phyloP scores from a whole-genome alignment of 2,797 vertebrate genomes.

The Natrix natrix region DNA sequence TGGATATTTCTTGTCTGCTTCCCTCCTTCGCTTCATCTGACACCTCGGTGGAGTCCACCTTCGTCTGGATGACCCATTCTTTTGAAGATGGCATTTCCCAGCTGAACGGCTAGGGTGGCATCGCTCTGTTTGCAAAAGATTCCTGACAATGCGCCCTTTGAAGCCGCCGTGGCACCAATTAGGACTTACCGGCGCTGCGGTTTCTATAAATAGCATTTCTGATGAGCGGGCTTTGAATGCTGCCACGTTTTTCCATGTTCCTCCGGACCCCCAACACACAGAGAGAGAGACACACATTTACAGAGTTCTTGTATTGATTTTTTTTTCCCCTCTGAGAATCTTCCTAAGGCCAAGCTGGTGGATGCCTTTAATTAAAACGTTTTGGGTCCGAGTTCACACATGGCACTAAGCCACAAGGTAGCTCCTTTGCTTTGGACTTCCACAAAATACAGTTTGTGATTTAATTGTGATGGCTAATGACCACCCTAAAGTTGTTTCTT shows the following conservation, averaged over 20 bases:
- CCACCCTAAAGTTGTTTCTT: background rate
- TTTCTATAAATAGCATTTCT: conserved; percentile 29
- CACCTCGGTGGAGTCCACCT: background rate
- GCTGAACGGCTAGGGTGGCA: background rate
- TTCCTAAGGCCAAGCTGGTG: background rate
- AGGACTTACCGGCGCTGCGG: conserved; percentile 13
- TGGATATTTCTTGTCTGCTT: background rate
- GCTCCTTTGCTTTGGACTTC: background rate
- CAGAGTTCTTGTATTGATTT: background rate
- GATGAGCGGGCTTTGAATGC: background rate
- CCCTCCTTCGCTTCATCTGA: background rate
- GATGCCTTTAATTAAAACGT: background rate
- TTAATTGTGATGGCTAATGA: background rate
- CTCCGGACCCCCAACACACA: background rate
- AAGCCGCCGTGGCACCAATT: conserved; percentile 19
- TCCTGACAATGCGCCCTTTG: conserved; percentile 9
- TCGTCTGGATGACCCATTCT: background rate
- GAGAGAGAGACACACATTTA: background rate
- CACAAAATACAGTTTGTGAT: background rate
- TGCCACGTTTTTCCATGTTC: background rate
- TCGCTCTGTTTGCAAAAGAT: conserved; percentile 15
- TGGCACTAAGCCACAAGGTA: background rate
- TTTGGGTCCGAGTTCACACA: background rate
- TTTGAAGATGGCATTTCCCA: background rate
- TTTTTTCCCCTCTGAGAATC: background rate